A percentile compares a stretch with the other conserved stretches of the same genome.
These are phyloP conservation scores for Lasioglossum malachurum DNA, from an alignment of 2,888 invertebrate species.

Conservation along the genomic window DNA sequence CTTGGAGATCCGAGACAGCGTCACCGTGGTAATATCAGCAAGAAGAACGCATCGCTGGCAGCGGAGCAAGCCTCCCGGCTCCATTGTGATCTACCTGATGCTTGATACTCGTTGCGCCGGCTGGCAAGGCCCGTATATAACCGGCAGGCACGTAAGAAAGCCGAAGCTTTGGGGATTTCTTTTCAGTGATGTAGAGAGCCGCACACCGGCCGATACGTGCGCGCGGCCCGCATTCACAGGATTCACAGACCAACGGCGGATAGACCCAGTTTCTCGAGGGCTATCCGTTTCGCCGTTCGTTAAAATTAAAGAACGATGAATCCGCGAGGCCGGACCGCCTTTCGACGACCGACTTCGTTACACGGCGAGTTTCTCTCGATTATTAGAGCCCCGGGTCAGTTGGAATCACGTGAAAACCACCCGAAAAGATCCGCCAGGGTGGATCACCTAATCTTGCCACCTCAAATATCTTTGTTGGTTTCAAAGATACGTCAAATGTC, in stretches of 20 bases:
- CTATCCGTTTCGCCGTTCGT: constrained; percentile 43
- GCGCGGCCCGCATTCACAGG: constrained; percentile 38
- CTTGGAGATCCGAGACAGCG: constrained; percentile 5
- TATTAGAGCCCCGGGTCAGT: neutral
- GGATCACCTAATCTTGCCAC: too few relatives aligned
- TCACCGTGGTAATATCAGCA: constrained; percentile 13
- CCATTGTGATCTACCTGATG: constrained; percentile 41
- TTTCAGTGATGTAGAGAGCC: constrained; percentile 53
- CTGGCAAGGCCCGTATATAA: constrained; percentile 41
- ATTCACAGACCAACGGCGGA: constrained; percentile 45
- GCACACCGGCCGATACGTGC: constrained; percentile 34
- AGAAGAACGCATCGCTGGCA: constrained; percentile 10
- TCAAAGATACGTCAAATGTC: too few relatives aligned
- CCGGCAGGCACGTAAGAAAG: constrained; percentile 57
- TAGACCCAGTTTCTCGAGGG: constrained; percentile 65
- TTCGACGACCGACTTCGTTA: neutral
- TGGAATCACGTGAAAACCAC: neutral
- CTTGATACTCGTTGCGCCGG: constrained; percentile 34
- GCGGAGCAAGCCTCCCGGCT: neutral
- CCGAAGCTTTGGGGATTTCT: constrained; percentile 72
- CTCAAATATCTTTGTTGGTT: too few relatives aligned
- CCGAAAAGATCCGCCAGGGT: too few relatives aligned
- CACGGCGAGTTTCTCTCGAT: neutral
- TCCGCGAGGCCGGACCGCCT: neutral
- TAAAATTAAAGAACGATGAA: constrained; percentile 28